phyloP scores from a whole-genome alignment of 2,797 vertebrate species.

The Typhlichthys eigenmanni region DNA sequence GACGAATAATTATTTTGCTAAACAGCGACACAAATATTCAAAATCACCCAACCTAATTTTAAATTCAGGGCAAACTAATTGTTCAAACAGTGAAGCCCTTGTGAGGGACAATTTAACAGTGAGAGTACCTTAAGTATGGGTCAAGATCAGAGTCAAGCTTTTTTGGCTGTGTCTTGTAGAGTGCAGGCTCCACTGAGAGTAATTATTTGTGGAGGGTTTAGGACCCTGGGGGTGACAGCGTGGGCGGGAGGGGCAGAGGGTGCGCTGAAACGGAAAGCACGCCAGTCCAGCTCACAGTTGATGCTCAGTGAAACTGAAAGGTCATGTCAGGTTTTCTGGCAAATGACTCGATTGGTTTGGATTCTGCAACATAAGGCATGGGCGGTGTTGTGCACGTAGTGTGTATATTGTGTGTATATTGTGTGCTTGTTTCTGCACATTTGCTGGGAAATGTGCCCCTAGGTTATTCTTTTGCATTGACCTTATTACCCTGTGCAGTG shows the following conservation, averaged over 20 bases:
- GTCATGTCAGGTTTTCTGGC: slow-evolving; percentile 98
- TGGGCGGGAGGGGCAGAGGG: slow-evolving; percentile 80
- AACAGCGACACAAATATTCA: slow-evolving; percentile 27
- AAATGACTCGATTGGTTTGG: slow-evolving; percentile 96
- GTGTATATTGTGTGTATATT: slow-evolving; percentile 23
- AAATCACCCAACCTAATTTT: slow-evolving; percentile 49
- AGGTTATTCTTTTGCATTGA: slow-evolving; percentile 92
- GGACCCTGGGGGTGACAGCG: slow-evolving; percentile 78
- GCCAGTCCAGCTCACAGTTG: slow-evolving; percentile 87
- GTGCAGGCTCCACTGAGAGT: slow-evolving; percentile 85
- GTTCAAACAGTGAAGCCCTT: slow-evolving; percentile 57
- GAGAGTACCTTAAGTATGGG: slow-evolving; percentile 73
- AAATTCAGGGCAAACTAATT: slow-evolving; percentile 56
- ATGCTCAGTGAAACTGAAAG: slow-evolving; percentile 96
- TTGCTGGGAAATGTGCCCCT: slow-evolving; percentile 89
- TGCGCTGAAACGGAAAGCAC: slow-evolving; percentile 89
- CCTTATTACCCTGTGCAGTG: slow-evolving; percentile 92
- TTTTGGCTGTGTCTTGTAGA: slow-evolving; percentile 83
- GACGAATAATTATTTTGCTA: no score
- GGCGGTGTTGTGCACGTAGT: slow-evolving; percentile 66
- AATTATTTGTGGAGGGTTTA: slow-evolving; percentile 95
- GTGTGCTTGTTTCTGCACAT: slow-evolving; percentile 74
- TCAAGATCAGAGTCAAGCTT: slow-evolving; percentile 85
- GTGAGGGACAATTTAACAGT: slow-evolving; percentile 65
- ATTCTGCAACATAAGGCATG: slow-evolving; percentile 89